Evolutionary conservation across 2,113 vertebrate species (phyloP).

Genomic region (Microcebus tavaratra): DNA sequence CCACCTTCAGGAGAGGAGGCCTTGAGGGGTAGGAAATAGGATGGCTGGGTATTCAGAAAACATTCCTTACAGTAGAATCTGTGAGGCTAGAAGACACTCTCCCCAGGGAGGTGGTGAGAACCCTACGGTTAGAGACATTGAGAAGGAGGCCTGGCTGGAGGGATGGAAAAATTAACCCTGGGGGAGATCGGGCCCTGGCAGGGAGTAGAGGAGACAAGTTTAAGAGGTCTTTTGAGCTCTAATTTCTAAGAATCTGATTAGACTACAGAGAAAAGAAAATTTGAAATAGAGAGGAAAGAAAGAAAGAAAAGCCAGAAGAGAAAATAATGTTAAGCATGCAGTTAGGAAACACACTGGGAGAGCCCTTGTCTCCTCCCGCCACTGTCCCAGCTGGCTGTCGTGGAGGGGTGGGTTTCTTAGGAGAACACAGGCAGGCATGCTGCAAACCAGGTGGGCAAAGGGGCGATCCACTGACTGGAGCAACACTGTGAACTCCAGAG

Average conservation of each 20-base stretch:
- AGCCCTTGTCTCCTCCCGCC: not conserved
- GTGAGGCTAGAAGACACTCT: constrained; percentile 60
- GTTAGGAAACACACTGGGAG: not conserved
- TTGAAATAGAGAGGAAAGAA: not conserved
- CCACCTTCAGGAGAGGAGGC: constrained; percentile 58
- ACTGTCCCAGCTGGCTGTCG: not conserved
- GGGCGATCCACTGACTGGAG: not conserved
- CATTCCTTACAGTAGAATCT: constrained; percentile 70
- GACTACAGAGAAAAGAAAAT: constrained; percentile 56
- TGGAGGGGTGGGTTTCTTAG: not conserved
- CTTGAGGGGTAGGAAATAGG: constrained; percentile 56
- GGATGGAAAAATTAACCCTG: constrained; percentile 75
- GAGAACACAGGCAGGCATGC: not conserved
- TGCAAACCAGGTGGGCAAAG: not conserved
- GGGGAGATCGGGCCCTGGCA: constrained; percentile 75
- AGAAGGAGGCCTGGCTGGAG: constrained; percentile 67
- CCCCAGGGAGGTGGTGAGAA: constrained; percentile 71
- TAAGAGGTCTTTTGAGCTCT: constrained; percentile 48
- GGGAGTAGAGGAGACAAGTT: not conserved
- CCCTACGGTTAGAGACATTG: constrained; percentile 63
- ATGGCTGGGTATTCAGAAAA: constrained; percentile 70
- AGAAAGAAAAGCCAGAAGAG: not conserved
- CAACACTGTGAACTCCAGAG: not conserved
- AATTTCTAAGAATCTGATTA: constrained; percentile 77
- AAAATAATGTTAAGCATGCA: not conserved